Evolutionary conservation across 1,140 invertebrate genomes (phyloP).

Genomic region (Hyles vespertilio): DNA sequence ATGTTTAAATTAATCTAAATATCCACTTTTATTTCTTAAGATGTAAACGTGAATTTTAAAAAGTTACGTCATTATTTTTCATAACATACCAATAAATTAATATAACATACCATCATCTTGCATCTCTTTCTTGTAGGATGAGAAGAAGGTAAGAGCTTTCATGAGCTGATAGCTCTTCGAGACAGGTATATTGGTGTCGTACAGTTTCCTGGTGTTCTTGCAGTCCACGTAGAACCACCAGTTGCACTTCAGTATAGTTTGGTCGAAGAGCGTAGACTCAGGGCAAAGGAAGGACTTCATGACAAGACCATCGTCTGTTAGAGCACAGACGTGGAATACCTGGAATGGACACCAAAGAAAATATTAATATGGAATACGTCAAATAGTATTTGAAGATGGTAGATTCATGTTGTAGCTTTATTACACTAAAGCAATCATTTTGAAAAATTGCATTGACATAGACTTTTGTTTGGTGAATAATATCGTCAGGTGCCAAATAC

Average conservation of each 20-base stretch:
- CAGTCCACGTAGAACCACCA: constrained; percentile 96
- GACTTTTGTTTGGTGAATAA: too few species aligned
- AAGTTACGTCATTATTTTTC: too few species aligned
- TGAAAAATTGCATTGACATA: too few species aligned
- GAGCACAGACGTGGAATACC: constrained; percentile 93
- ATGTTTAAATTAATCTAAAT: too few species aligned
- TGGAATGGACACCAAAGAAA: constrained; percentile 51
- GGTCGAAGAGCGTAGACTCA: constrained; percentile 91
- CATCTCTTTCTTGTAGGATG: constrained; percentile 83
- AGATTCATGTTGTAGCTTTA: too few species aligned
- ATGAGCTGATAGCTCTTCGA: constrained; percentile 94
- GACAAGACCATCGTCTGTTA: constrained; percentile 91
- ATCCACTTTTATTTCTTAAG: too few species aligned
- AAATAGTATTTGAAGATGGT: too few species aligned
- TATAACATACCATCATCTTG: constrained; percentile 47
- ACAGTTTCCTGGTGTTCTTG: constrained; percentile 84
- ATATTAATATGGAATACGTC: too few species aligned
- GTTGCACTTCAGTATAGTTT: constrained; percentile 92
- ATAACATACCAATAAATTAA: not conserved
- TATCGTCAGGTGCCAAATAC: too few species aligned
- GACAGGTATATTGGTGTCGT: constrained; percentile 92
- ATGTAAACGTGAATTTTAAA: too few species aligned
- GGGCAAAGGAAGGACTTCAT: constrained; percentile 94
- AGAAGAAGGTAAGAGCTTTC: constrained; percentile 92
- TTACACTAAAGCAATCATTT: too few species aligned